phyloP scores from a whole-genome alignment of 2,888 invertebrate genomes.

The Ceraclea dissimilis region DNA sequence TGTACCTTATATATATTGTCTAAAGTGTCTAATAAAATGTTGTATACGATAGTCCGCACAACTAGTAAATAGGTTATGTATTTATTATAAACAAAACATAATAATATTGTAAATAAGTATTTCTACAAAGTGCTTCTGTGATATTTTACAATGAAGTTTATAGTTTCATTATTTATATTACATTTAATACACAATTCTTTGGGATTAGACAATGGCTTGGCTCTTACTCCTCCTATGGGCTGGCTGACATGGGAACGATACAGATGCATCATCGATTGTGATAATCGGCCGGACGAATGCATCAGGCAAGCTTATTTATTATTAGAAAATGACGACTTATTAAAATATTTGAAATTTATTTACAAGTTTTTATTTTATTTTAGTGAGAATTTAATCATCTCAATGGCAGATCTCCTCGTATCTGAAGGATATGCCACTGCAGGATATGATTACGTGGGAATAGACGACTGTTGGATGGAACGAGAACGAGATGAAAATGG shows the following conservation, averaged over 20 bases:
- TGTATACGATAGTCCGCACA: no score
- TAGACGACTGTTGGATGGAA: constrained; percentile 58
- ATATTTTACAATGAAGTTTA: constrained; percentile 6
- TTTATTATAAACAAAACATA: no score
- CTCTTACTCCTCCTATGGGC: constrained; percentile 64
- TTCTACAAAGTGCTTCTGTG: no score
- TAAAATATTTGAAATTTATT: background rate
- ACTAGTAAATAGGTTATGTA: no score
- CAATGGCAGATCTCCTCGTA: constrained; percentile 48
- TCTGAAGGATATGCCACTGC: constrained; percentile 51
- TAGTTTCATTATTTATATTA: background rate
- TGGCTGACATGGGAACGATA: constrained; percentile 66
- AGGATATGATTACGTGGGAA: constrained; percentile 53
- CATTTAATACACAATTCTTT: background rate
- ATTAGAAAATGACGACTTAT: background rate
- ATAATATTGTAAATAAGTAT: no score
- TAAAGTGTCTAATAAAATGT: no score
- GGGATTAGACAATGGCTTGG: constrained; percentile 54
- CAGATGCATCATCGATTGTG: constrained; percentile 57
- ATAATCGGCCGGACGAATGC: constrained; percentile 55
- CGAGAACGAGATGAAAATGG: constrained; percentile 40
- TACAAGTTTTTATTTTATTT: constrained; percentile 23
- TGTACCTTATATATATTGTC: no score
- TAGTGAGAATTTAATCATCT: constrained; percentile 48
- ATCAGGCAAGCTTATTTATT: constrained; percentile 46